Base-by-base conservation (phyloP, 2,113 vertebrate genomes). In the Trichechus manatus region DNA sequence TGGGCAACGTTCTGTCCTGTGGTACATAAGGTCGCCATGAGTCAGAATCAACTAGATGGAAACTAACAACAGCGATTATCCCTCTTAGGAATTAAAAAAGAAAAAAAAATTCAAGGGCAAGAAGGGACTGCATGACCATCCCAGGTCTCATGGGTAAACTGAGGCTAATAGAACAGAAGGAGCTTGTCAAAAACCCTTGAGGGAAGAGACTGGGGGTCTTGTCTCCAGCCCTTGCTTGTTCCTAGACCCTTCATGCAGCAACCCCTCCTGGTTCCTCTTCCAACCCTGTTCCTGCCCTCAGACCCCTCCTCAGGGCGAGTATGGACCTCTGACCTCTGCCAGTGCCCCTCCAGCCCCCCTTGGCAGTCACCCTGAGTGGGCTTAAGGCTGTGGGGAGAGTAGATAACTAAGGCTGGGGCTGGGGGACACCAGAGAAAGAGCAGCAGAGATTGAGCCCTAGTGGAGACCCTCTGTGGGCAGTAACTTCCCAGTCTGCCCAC, bases 261-360 rank as follows among this genome's bases (percentile, higher is more conserved):
- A n/a, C 15, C 15, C 11, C 29, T 68, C 53, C 11, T 3, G 22
- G 0, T 6, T 25, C 78, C 64, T 61, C 50, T 20, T 72, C 50
- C 61, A 50, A 15, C 10, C 3, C 70, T 6, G 25, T 36, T 33
- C 47, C 59, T 70, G 79, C 14, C 53, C 23, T 87, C 59, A n/a
- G 42, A 17, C 11, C 31, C 29, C 19, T 93, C 90, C 64, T 13
- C 4, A 56, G 8, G 23, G 27, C 9, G 11, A 88, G 3, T 1
- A 42, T 17, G 25, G 61, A 33, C 70, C 64, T n/a, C 66, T 9
- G 56, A 13, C 59, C 53, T 89, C 83, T 59, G 72, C 27, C 61
- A 9, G 29, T 1, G 23, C 2, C 61, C 4, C 0, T 29, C 19
- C 0, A 8, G 39, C 25, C 66, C 64, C 8, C 0, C 3, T 50